Conservation (phyloP, 2,113 vertebrate genomes). For the Pungitius pungitius region DNA sequence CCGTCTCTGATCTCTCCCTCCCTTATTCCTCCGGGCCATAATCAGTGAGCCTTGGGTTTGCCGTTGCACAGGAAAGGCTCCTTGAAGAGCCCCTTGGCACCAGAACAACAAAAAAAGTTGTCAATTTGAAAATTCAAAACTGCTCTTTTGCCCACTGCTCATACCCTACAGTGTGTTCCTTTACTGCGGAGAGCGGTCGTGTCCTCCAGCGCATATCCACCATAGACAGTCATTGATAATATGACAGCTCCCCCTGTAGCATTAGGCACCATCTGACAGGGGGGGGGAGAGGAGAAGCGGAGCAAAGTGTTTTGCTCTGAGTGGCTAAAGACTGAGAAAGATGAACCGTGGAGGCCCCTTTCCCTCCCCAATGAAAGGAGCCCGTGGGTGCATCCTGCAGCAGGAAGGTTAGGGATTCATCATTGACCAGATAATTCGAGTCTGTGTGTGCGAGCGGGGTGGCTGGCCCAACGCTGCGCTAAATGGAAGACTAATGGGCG, state of each 20-base stretch:
- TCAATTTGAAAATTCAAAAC: conserved; percentile 24
- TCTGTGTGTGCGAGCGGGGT: conserved; percentile 63
- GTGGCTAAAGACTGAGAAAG: conserved; percentile 59
- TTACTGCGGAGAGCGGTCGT: conserved; percentile 19
- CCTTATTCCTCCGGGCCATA: conserved; percentile 47
- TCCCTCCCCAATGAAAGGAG: conserved; percentile 51
- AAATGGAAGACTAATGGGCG: conserved; percentile 80
- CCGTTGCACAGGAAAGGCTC: conserved; percentile 13
- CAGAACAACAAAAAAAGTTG: conserved; percentile 25
- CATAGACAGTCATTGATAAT: conserved; percentile 39
- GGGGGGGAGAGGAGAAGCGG: conserved; percentile 30
- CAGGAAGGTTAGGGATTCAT: conserved; percentile 62
- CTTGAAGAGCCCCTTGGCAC: conserved; percentile 8
- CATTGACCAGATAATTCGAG: conserved; percentile 73
- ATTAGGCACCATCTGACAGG: conserved; percentile 52
- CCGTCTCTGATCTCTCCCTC: conserved; percentile 59
- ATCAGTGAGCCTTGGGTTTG: conserved; percentile 56
- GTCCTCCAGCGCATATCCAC: conserved; percentile 32
- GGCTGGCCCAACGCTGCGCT: conserved; percentile 65
- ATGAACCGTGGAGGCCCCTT: conserved; percentile 60
- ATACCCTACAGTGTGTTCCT: not conserved
- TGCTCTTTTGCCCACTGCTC: conserved; percentile 6
- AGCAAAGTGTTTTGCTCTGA: conserved; percentile 57
- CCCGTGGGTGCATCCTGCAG: conserved; percentile 44
- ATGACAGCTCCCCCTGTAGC: conserved; percentile 52